These are phyloP conservation scores for Patella vulgata DNA, from an alignment of 1,140 invertebrate species.

Conservation along the genomic window DNA sequence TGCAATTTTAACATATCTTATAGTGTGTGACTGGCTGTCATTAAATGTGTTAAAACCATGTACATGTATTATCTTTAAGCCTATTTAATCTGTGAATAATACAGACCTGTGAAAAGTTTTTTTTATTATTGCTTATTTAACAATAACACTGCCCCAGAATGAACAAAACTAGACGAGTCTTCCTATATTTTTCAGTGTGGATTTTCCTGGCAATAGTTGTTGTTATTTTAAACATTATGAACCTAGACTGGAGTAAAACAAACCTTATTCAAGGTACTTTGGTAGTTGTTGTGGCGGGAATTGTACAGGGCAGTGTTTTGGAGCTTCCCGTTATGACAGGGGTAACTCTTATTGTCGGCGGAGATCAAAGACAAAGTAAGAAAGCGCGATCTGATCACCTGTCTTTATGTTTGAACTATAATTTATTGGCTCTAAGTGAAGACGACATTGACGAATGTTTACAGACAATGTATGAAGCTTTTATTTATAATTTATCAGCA, in stretches of 20 bases:
- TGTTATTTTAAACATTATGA: slow-evolving; percentile 46
- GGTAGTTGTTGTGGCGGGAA: slow-evolving; percentile 45
- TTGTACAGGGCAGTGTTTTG: slow-evolving; percentile 52
- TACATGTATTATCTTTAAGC: too few species aligned
- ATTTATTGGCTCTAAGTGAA: slow-evolving; percentile 48
- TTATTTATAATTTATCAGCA: slow-evolving; percentile 51
- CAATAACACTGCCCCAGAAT: too few species aligned
- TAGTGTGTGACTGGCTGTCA: too few species aligned
- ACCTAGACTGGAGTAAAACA: slow-evolving; percentile 53
- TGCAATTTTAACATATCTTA: too few species aligned
- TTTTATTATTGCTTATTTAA: too few species aligned
- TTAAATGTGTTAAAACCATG: too few species aligned
- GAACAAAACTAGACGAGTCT: slow-evolving; percentile 31
- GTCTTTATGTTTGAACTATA: slow-evolving; percentile 55
- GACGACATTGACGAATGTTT: slow-evolving; percentile 58
- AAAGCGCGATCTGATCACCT: slow-evolving; percentile 31
- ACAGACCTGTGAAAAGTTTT: too few species aligned
- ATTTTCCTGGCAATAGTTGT: slow-evolving; percentile 32
- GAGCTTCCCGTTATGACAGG: slow-evolving; percentile 57
- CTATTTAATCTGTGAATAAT: too few species aligned
- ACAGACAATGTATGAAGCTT: slow-evolving; percentile 58
- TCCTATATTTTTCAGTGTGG: slow-evolving; percentile 53
- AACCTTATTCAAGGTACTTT: slow-evolving; percentile 41
- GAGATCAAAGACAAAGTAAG: slow-evolving; percentile 35
- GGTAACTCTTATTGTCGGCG: slow-evolving; percentile 48